Evolutionary conservation across 2,113 vertebrate genomes (phyloP), one percentile per base, ranked within the genome.

Genomic region (Elephas maximus): DNA sequence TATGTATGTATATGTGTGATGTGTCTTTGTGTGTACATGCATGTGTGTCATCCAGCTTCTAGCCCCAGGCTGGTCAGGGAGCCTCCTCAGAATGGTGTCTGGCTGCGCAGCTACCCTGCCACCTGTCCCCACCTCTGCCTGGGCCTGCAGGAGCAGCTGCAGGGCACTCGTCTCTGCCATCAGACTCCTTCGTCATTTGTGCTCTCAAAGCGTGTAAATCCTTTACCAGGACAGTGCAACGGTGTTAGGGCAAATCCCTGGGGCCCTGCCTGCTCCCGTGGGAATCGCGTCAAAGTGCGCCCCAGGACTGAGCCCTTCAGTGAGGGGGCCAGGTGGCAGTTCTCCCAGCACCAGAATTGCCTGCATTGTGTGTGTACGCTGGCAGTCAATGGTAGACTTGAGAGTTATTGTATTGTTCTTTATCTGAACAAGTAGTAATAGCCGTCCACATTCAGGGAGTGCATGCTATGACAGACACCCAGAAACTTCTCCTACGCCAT

Each of bases 101-200:
- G 8, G 23, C 71, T 65, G 65, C 48, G 76, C 18, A 37, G 69
- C 79, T 11, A 78, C 67, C 74, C 44, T 37, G 37, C 26, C 78
- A 93, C 94, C 88, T 45, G 28, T 95, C 81, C 94, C 96, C 94
- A 91, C 79, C 91, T 95, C 67, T 90, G 69, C 28, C 11, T 0
- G 53, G 57, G 2, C 91, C 97, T 96, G 89, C 6, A 0, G 92
- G 76, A 90, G 95, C 98, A 97, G 97, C 96, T 97, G 78, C 96
- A 23, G 10, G 83, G 62, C 94, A 91, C 97, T 84, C 8, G 51
- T 80, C 53, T 95, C 97, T 96, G 94, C 97, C 96, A 89, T 90
- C 87, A 4, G 3, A 97, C 97, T 98, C 96, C 26, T 98, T 98
- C 98, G 98, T 99, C 98, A 99, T 96, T 97, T 98, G 98, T 97